Conservation (phyloP, 2,888 invertebrate genomes). For the Opisthograptis luteolata region DNA sequence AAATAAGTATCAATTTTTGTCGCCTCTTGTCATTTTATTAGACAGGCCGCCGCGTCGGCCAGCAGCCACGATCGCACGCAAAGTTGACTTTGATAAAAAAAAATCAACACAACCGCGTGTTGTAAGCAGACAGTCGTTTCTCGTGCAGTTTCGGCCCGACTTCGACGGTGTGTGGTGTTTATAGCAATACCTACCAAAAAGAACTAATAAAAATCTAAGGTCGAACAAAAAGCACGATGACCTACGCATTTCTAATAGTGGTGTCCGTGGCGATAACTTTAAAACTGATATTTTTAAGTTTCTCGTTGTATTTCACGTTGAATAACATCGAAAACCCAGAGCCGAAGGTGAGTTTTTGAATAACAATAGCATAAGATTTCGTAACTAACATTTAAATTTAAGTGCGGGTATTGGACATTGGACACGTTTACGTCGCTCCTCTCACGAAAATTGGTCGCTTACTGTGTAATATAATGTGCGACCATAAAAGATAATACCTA, state of each 20-base stretch:
- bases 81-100: slow-evolving; percentile 65
- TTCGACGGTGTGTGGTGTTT: slow-evolving; percentile 44
- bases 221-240: slow-evolving; percentile 46
- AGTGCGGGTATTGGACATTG: too few species aligned
- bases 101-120: slow-evolving; percentile 56
- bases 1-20: slow-evolving; percentile 22
- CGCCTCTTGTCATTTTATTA: slow-evolving; percentile 51
- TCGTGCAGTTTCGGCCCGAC: slow-evolving; percentile 61
- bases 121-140: slow-evolving; percentile 49
- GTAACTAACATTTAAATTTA: slow-evolving; percentile 24
- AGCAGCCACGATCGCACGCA: slow-evolving; percentile 38
- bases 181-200: slow-evolving; percentile 20
- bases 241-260: slow-evolving; percentile 71
- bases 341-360: slow-evolving; percentile 52
- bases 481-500: too few species aligned
- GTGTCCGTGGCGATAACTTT: slow-evolving; percentile 71
- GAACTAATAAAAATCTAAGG: slow-evolving; percentile 5
- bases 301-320: slow-evolving; percentile 70
- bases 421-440: too few species aligned
- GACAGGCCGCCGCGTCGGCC: slow-evolving; percentile 30
- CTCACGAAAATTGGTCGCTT: too few species aligned
- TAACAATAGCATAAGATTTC: slow-evolving; percentile 21
- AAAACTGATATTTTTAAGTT: slow-evolving; percentile 72
- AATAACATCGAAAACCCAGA: slow-evolving; percentile 47
- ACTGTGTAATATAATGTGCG: neutral